Evolutionary conservation across 1,140 invertebrate species (phyloP).

Genomic region (Sipha flava): DNA sequence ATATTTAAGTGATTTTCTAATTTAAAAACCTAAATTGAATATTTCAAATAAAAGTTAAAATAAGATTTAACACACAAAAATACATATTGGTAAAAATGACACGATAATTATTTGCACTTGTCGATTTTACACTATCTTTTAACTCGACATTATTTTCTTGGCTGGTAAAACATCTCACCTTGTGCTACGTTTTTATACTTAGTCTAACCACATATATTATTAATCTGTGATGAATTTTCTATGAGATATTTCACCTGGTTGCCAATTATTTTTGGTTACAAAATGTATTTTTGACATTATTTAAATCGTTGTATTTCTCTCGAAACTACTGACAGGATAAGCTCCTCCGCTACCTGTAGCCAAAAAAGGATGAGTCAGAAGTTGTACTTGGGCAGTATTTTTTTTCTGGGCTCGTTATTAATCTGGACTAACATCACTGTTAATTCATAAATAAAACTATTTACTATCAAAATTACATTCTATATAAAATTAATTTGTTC

Average conservation of each 20-base stretch:
- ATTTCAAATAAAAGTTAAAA: too few relatives aligned
- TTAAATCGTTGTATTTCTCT: neutral
- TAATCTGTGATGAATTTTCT: neutral
- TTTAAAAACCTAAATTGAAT: too few relatives aligned
- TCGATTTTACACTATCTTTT: neutral
- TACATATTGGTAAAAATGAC: neutral
- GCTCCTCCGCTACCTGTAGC: neutral
- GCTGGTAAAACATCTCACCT: neutral
- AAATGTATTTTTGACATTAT: conserved; percentile 14
- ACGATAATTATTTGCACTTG: neutral
- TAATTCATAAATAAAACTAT: neutral
- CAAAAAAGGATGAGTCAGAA: neutral
- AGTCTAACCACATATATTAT: neutral
- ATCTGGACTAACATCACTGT: too few relatives aligned
- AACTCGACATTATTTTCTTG: neutral
- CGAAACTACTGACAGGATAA: neutral
- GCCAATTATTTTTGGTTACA: neutral
- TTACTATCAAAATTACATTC: too few relatives aligned
- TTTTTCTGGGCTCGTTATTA: neutral
- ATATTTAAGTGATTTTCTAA: too few relatives aligned
- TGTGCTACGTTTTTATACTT: neutral
- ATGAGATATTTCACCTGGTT: neutral
- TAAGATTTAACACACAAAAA: neutral
- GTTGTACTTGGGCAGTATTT: too few relatives aligned
- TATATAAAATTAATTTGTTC: neutral